Conservation (phyloP, 2,113 vertebrate species). For the Dolichallabes microphthalmus region DNA sequence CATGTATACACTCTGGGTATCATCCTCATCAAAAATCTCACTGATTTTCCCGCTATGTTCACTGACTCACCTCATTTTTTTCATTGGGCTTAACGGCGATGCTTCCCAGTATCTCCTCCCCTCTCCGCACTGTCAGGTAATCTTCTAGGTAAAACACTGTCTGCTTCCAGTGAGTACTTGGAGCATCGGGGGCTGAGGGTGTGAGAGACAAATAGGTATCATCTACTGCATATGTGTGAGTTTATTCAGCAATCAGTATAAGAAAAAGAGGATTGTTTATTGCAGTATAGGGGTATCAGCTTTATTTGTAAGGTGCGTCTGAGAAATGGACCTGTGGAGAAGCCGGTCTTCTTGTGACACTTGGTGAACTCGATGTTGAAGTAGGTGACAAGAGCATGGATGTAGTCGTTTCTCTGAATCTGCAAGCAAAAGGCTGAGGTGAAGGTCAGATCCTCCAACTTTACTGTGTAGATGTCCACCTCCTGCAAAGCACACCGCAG, state of each 20-base stretch:
- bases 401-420: conserved; percentile 93
- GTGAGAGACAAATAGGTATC: not conserved
- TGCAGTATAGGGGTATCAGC: not conserved
- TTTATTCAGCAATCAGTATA: not conserved
- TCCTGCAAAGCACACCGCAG: conserved; percentile 75
- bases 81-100: conserved; percentile 92
- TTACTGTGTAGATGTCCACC: conserved; percentile 96
- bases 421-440: conserved; percentile 95
- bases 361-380: conserved; percentile 99
- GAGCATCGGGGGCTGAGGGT: conserved; percentile 85
- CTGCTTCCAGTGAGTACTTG: conserved; percentile 98
- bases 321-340: conserved; percentile 86
- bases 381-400: conserved; percentile 94
- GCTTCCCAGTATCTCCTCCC: conserved; percentile 93
- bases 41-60: not conserved
- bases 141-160: conserved; percentile 97
- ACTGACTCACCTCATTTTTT: conserved; percentile 87
- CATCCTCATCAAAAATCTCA: not conserved
- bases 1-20: too few species aligned
- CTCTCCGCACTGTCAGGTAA: conserved; percentile 91
- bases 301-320: not conserved
- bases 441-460: conserved; percentile 89
- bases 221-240: not conserved
- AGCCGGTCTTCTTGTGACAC: conserved; percentile 98
- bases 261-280: not conserved